Percentiles rank a stretch among this genome's conserved stretches.
Evolutionary conservation across 1,140 invertebrate genomes (phyloP).

Genomic region (Achroia grisella): DNA sequence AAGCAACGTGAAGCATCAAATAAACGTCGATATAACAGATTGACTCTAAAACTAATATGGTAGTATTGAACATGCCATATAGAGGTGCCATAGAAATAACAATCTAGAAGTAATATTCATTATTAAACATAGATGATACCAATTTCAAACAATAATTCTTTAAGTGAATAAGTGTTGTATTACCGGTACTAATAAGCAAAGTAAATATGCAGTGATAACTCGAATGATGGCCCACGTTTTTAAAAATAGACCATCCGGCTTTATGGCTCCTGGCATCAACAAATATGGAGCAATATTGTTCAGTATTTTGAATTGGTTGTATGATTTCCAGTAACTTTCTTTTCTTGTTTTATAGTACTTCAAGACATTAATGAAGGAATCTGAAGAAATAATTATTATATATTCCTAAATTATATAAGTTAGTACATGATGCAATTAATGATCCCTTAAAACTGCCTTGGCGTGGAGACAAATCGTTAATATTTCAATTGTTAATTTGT

Average conservation of each 20-base stretch:
- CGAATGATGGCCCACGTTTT: slow-evolving; percentile 58
- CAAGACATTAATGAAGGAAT: slow-evolving; percentile 61
- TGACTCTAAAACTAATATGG: slow-evolving; percentile 42
- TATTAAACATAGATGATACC: too few species aligned
- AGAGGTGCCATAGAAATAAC: slow-evolving; percentile 49
- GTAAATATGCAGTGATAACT: slow-evolving; percentile 39
- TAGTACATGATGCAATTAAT: too few species aligned
- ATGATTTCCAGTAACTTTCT: slow-evolving; percentile 53
- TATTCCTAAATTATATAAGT: too few species aligned
- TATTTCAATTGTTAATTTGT: too few species aligned
- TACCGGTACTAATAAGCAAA: slow-evolving; percentile 58
- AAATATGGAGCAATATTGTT: slow-evolving; percentile 53
- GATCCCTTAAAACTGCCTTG: too few species aligned
- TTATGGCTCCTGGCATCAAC: slow-evolving; percentile 57
- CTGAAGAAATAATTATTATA: slow-evolving; percentile 26
- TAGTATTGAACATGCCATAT: slow-evolving; percentile 36
- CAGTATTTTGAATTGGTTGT: slow-evolving; percentile 41
- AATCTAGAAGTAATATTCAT: slow-evolving; percentile 41
- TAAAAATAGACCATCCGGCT: slow-evolving; percentile 60
- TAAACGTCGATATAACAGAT: slow-evolving; percentile 64
- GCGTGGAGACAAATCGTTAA: too few species aligned
- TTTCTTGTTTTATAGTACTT: slow-evolving; percentile 42
- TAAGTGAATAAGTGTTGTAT: slow-evolving; percentile 3
- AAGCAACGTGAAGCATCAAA: slow-evolving; percentile 63
- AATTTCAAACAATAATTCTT: background rate